Evolutionary conservation across 2,113 vertebrate species (phyloP), one percentile per base, ranked within the genome.

Genomic region (Zosterops pallidus): DNA sequence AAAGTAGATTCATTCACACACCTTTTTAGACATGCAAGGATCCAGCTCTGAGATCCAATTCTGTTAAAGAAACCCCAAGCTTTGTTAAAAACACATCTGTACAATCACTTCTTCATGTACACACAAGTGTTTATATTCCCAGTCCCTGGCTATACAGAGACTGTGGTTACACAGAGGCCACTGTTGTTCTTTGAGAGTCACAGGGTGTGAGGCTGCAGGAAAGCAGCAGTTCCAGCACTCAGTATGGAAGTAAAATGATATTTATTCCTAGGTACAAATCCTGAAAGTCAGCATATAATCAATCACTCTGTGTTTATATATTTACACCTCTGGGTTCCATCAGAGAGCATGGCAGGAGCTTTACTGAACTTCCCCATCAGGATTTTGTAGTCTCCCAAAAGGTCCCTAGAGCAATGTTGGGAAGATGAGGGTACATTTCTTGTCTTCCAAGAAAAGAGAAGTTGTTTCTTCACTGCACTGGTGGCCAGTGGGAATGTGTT

Each of bases 311-410:
- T 0, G 55, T 96, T 97, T 95, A 94, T 89, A 50, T 92, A 92
- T 92, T 91, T 91, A 96, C 79, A 85, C 87, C 87, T 95, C 96
- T 97, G 95, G 57, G 83, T 95, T 95, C 82, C 55, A 37, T 95
- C 90, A 94, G 50, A 57, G 49, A 81, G 13, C 59, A 29, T 18
- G 33, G 76, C 86, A 94, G 93, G 75, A 95, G 42, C 59, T 91
- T 83, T 90, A 70, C 78, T 91, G 37, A 72, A 60, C 89, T 87
- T 53, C 57, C 62, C 10, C 0, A 42, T 67, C 70, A 96, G 87
- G 55, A 77, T 86, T 57, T 89, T 19, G 3, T 35, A 33, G 55
- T 47, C 24, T 91, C 81, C 62, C 33, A 37, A 68, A 67, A 87
- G n/a, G 67, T 79, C 62, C 70, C 35, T 56, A 62, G 25, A 77